phyloP scores from a whole-genome alignment of 1,140 invertebrate species.

The Nasonia longicornis region DNA sequence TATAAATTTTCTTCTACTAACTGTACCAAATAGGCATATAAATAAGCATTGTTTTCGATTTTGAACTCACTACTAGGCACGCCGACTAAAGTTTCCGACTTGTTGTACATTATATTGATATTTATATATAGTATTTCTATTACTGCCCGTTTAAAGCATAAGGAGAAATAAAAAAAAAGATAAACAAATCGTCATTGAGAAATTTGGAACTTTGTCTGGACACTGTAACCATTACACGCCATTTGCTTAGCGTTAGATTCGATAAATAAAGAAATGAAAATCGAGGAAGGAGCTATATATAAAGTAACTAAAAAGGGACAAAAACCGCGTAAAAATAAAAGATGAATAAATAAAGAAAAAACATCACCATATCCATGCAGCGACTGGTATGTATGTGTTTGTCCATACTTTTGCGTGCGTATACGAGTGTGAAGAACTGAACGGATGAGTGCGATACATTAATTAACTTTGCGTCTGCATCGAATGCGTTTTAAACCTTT shows the following conservation, averaged over 20 bases:
- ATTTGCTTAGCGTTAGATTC: slow-evolving; percentile 53
- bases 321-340: not conserved
- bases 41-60: slow-evolving; percentile 53
- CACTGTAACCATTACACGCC: slow-evolving; percentile 48
- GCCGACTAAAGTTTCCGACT: slow-evolving; percentile 53
- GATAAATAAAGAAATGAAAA: slow-evolving; percentile 37
- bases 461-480: slow-evolving; percentile 31
- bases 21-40: slow-evolving; percentile 50
- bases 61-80: slow-evolving; percentile 49
- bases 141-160: slow-evolving; percentile 56
- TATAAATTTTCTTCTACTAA: slow-evolving; percentile 56
- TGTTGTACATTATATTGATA: slow-evolving; percentile 54
- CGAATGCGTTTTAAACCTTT: slow-evolving; percentile 23
- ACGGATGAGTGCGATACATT: slow-evolving; percentile 7
- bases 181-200: slow-evolving; percentile 34
- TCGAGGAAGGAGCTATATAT: not conserved
- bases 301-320: not conserved
- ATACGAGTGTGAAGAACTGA: slow-evolving; percentile 17
- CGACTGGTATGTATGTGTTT: slow-evolving; percentile 19
- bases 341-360: slow-evolving; percentile 7
- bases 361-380: slow-evolving; percentile 47
- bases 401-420: slow-evolving; percentile 25
- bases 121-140: slow-evolving; percentile 54
- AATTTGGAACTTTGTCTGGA: slow-evolving; percentile 52
- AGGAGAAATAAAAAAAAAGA: slow-evolving; percentile 39